Evolutionary conservation across 2,888 invertebrate genomes (phyloP).

Genomic region (Sinhomidia bicolor): DNA sequence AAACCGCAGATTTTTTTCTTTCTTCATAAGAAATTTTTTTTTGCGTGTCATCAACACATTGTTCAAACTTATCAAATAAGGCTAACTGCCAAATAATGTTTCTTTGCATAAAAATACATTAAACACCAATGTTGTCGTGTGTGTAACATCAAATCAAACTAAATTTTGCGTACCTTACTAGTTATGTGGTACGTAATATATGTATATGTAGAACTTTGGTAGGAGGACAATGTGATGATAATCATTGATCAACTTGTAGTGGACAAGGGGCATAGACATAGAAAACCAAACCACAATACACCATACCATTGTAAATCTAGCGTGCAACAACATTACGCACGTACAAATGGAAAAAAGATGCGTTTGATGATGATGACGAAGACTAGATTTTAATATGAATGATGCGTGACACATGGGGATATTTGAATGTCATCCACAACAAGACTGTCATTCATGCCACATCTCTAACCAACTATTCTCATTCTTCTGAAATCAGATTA

Average conservation of each 20-base stretch:
- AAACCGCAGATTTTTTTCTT: not conserved
- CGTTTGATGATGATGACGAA: not conserved
- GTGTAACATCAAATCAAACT: not conserved
- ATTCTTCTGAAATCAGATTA: not conserved
- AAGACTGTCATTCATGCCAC: not conserved
- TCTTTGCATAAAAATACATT: not conserved
- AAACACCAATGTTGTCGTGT: not conserved
- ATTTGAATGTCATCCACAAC: not conserved
- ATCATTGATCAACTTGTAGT: too few relatives aligned
- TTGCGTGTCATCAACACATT: not conserved
- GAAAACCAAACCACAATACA: not conserved
- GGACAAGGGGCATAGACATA: too few relatives aligned
- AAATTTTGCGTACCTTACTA: too few relatives aligned
- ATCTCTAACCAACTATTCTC: not conserved
- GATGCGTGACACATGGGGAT: slow-evolving; percentile 8
- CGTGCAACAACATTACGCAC: not conserved
- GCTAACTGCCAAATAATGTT: not conserved
- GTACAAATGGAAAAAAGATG: not conserved
- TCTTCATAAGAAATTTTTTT: not conserved
- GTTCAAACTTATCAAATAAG: not conserved
- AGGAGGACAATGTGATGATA: too few relatives aligned
- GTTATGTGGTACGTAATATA: too few relatives aligned
- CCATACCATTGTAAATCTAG: not conserved
- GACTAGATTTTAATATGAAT: not conserved
- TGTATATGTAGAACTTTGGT: too few relatives aligned